Evolutionary conservation across 2,797 vertebrate genomes (phyloP).

Genomic region (Poecilia gillii): DNA sequence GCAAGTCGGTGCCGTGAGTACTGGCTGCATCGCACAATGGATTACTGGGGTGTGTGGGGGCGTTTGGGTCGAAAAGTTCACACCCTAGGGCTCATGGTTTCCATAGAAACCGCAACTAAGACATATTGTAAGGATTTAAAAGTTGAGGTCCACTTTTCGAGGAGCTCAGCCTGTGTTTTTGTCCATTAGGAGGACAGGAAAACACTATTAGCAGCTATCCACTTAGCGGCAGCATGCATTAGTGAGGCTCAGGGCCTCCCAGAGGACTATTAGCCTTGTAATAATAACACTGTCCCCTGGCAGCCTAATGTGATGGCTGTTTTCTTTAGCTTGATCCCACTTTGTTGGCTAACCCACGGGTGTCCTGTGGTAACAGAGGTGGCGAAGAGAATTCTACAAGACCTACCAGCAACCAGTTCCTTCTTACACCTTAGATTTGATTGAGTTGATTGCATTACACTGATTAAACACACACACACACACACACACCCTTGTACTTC

Average conservation of each 20-base stretch:
- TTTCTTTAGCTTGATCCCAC: slow-evolving; percentile 62
- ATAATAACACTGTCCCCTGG: slow-evolving; percentile 79
- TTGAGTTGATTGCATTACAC: slow-evolving; percentile 5
- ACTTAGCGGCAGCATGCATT: slow-evolving; percentile 73
- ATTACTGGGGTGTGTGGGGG: not conserved
- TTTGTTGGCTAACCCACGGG: slow-evolving; percentile 62
- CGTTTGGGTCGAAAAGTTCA: slow-evolving; percentile 62
- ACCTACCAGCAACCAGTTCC: not conserved
- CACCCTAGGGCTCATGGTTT: slow-evolving; percentile 12
- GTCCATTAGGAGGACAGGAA: slow-evolving; percentile 76
- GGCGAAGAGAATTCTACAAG: not conserved
- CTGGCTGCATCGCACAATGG: slow-evolving; percentile 10
- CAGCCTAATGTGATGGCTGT: slow-evolving; percentile 69
- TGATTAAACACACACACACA: slow-evolving; percentile 9
- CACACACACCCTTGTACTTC: not conserved
- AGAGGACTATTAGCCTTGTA: slow-evolving; percentile 73
- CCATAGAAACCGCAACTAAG: slow-evolving; percentile 33
- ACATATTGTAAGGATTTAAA: slow-evolving; percentile 34
- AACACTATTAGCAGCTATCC: slow-evolving; percentile 77
- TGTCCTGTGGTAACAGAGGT: slow-evolving; percentile 45
- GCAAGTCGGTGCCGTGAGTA: not conserved
- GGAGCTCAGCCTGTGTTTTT: slow-evolving; percentile 66
- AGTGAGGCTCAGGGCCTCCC: slow-evolving; percentile 62
- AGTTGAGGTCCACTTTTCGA: slow-evolving; percentile 35
- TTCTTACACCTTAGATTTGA: slow-evolving; percentile 5